Conservation (phyloP, 2,888 invertebrate species). For the Tinea pellionella region DNA sequence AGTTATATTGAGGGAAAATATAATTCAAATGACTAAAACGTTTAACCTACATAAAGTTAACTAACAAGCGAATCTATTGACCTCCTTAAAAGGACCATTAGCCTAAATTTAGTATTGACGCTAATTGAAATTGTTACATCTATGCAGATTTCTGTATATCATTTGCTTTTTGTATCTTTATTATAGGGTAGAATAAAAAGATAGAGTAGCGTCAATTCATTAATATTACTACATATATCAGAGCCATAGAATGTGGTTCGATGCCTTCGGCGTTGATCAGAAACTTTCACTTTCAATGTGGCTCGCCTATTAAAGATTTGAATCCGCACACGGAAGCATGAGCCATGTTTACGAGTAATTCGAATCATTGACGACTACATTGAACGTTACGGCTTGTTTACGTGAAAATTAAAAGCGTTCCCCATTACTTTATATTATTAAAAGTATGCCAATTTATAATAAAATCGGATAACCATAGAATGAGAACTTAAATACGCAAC, state of each 20-base stretch:
- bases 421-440: background rate
- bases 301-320: constrained; percentile 4
- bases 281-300: constrained; percentile 4
- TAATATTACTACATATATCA: background rate
- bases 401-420: background rate
- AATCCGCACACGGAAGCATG: constrained; percentile 1
- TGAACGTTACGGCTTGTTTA: background rate
- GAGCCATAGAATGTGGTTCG: background rate
- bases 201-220: background rate
- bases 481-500: too few species aligned
- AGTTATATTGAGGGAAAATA: background rate
- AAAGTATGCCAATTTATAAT: background rate
- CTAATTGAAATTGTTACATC: background rate
- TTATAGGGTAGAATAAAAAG: too few species aligned
- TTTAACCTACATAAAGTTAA: constrained; percentile 10
- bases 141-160: background rate
- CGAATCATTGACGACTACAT: background rate
- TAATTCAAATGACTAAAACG: background rate
- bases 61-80: constrained; percentile 5
- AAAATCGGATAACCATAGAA: too few species aligned
- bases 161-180: too few species aligned
- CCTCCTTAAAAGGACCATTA: constrained; percentile 1
- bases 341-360: constrained; percentile 2
- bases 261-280: background rate
- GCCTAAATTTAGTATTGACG: background rate